Base-by-base conservation (phyloP, 2,888 invertebrate species). In the Cryptocephalus moraei region DNA sequence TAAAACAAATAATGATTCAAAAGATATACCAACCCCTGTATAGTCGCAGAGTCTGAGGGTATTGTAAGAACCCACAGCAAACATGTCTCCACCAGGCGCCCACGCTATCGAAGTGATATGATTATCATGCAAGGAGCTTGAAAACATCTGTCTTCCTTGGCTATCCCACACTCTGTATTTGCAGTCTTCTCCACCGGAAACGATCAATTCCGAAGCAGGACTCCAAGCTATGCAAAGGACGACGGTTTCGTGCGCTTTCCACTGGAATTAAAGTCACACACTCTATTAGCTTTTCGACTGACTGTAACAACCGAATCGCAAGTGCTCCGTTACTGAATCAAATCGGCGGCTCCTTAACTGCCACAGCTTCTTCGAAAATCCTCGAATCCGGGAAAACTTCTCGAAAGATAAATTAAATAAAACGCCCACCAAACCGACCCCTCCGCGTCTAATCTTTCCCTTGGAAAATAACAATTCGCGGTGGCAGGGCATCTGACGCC, bases 181-280 rank as follows among this genome's bases (percentile, higher is more conserved):
- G 54, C 92, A 92, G 70, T 99, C 99, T 74, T 99, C 96, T 43
- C 93, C 92, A 0, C 97, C 97, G 4, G 97, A 95, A 10, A 93
- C 83, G 31, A 99, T 82, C 8, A 95, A 75, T 55, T 91, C 87
- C 56, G 92, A 91, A 55, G 87, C 86, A 0, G 89, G 83, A 68
- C 96, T 97, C 99, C 99, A 99, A 57, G 92, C 88, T 0, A 92
- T 78, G 56, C 91, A 87, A 48, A 97, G 73, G 49, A 99, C 86
- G 1, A 96, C 73, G 1, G 91, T 92, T 58, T 97, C 96, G 62
- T 99, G 99, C 4, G 92, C 99, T 66, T 88, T 87, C 95, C 96
- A 96, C 88, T 93, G 68, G 41, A 75, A 73, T 8, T 4, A 8
- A 36, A 6, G 6, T 22, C 6, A 22, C 22, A 22, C 6, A 22